Conservation (phyloP, 2,113 vertebrate genomes). For the Cyprinus carpio region DNA sequence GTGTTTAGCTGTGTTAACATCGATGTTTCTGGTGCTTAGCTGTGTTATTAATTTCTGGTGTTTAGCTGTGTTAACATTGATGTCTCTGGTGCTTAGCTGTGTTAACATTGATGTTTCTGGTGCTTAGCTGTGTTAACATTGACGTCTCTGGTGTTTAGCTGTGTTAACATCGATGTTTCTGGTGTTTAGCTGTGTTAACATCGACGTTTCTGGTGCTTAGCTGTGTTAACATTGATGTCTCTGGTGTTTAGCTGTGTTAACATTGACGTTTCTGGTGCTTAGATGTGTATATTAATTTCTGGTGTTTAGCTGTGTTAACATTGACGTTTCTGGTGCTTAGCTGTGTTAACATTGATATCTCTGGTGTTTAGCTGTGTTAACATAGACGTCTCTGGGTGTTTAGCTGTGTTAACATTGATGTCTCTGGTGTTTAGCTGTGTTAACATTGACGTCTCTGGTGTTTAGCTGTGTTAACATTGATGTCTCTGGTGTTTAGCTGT, state of each 20-base stretch:
- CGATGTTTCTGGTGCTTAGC: too few relatives aligned
- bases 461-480: too few relatives aligned
- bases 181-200: too few relatives aligned
- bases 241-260: neutral
- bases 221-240: neutral
- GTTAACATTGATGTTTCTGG: neutral
- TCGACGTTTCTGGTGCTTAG: too few relatives aligned
- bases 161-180: too few relatives aligned
- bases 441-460: neutral
- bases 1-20: neutral
- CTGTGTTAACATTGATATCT: neutral
- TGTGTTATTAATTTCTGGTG: too few relatives aligned
- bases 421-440: too few relatives aligned
- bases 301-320: neutral
- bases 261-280: neutral
- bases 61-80: too few relatives aligned
- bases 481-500: neutral
- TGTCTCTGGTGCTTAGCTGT: too few relatives aligned
- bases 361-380: neutral
- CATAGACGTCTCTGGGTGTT: too few relatives aligned
- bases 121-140: neutral
- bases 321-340: neutral
- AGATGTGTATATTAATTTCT: neutral
- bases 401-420: neutral
- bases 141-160: neutral